Base-by-base conservation (phyloP, 2,113 vertebrate species). In the Calidris pygmaea region DNA sequence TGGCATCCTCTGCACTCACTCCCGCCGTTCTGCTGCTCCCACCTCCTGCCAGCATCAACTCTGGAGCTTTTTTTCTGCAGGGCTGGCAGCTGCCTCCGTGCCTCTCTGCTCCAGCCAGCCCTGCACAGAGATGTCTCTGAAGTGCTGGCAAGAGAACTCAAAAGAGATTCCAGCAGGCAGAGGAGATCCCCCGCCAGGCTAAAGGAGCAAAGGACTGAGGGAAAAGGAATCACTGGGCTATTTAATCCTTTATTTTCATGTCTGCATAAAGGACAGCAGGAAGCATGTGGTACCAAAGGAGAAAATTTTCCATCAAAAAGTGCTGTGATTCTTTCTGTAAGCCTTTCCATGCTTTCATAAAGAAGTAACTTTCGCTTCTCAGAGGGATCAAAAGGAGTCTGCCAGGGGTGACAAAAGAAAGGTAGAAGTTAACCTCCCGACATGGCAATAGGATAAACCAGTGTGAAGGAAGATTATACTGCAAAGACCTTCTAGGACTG, bases 391-490 rank as follows among this genome's bases (percentile, higher is more conserved):
- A 89, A 95, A 91, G 45, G 32, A 89, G 66, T 76, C 89, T 94
- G 86, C 62, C 53, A 58, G 53, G 55, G 35, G 81, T 87, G 86
- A 95, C 77, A 90, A 94, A 91, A 95, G 74, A 87, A 93, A 94
- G 85, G 65, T 58, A 59, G 48, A 92, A 92, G 90, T 95, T 96
- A 96, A 96, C 94, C 94, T 96, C 53, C 82, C 92, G 92, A 96
- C 94, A 85, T 14, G 71, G 74, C 80, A 95, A 89, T 66, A 89
- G 67, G 74, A 91, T 90, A 91, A 93, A 56, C 62, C 72, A 85
- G 62, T 85, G 48, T 70, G 66, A 92, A 89, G 77, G 62, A 91
- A 93, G 78, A 63, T 95, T 93, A 86, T 21, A 76, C 66, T 41
- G 84, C 32, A 93, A 87, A 93, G 58, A 62, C 50, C 58, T 89